Conservation (phyloP, 1,140 invertebrate species). For the Drosophila obscura region DNA sequence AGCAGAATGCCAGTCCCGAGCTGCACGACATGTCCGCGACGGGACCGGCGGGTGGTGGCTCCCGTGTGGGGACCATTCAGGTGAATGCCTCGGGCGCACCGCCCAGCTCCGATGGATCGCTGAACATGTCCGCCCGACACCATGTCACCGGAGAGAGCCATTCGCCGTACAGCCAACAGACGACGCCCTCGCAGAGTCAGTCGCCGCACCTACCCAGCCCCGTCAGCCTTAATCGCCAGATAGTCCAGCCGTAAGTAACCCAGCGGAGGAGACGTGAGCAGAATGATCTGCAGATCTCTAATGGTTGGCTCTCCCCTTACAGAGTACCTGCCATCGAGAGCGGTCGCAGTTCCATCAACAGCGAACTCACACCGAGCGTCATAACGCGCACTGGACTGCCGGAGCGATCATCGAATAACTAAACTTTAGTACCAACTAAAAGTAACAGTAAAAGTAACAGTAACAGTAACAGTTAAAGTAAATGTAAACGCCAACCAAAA, state of each 20-base stretch:
- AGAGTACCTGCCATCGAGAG: constrained; percentile 78
- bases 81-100: constrained; percentile 37
- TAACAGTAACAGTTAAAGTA: too few species aligned
- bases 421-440: constrained; percentile 20
- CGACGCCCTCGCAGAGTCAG: constrained; percentile 75
- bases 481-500: constrained; percentile 47
- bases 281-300: constrained; percentile 1
- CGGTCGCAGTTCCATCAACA: constrained; percentile 61
- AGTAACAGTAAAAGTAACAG: constrained; percentile 7
- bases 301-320: neutral
- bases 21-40: constrained; percentile 77
- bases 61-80: constrained; percentile 56
- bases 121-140: constrained; percentile 73
- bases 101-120: constrained; percentile 57
- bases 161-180: constrained; percentile 72
- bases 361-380: constrained; percentile 77
- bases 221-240: constrained; percentile 79
- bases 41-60: constrained; percentile 34
- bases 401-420: constrained; percentile 82
- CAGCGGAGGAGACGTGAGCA: too few species aligned
- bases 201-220: constrained; percentile 81
- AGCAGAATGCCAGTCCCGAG: constrained; percentile 66
- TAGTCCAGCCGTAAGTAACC: constrained; percentile 80
- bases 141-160: constrained; percentile 77
- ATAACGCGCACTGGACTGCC: constrained; percentile 82